Evolutionary conservation across 1,140 invertebrate genomes (phyloP).

Genomic region (Drosophila quadrilineata): DNA sequence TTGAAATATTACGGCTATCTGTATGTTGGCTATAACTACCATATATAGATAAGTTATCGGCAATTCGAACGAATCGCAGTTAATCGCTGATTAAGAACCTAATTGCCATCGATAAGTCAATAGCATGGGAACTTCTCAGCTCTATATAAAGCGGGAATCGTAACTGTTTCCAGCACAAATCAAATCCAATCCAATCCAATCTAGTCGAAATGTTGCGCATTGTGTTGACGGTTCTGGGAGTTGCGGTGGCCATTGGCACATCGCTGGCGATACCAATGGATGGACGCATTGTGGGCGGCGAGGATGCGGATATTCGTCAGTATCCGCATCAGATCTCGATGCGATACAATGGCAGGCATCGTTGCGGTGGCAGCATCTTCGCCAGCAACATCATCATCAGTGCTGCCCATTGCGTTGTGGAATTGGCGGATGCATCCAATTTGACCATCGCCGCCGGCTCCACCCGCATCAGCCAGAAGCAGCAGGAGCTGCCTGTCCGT

Average conservation of each 20-base stretch:
- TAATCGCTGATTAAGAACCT: neutral
- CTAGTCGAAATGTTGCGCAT: constrained; percentile 4
- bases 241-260: neutral
- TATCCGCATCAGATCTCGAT: constrained; percentile 67
- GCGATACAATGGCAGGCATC: constrained; percentile 60
- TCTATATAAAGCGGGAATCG: neutral
- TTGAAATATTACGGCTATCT: constrained; percentile 1
- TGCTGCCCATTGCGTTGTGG: constrained; percentile 83
- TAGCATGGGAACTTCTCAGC: neutral
- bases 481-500: constrained; percentile 36
- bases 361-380: constrained; percentile 83
- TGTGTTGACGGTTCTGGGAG: neutral
- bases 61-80: neutral
- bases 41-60: constrained; percentile 2
- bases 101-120: neutral
- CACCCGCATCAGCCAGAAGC: constrained; percentile 30
- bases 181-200: neutral
- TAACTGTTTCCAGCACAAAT: neutral
- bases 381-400: constrained; percentile 81
- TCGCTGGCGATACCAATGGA: constrained; percentile 12
- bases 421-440: constrained; percentile 13
- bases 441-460: constrained; percentile 60
- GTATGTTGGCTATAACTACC: neutral
- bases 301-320: constrained; percentile 38
- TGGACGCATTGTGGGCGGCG: constrained; percentile 63